Evolutionary conservation across 2,888 invertebrate species (phyloP).

Genomic region (Odontomyia ornata): DNA sequence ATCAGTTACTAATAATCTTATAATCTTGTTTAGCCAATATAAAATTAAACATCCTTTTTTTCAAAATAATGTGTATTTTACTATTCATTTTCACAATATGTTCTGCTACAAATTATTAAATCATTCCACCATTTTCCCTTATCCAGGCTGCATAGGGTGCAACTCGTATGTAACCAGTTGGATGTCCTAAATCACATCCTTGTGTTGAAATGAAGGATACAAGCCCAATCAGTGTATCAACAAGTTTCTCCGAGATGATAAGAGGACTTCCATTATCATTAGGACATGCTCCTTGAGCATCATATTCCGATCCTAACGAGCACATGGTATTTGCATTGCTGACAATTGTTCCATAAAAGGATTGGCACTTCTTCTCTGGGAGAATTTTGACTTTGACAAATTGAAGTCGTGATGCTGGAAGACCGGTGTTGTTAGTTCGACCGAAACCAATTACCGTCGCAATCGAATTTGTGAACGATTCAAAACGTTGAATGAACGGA

Average conservation of each 20-base stretch:
- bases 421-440: background rate
- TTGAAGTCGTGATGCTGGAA: background rate
- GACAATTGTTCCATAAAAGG: constrained; percentile 13
- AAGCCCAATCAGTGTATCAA: constrained; percentile 23
- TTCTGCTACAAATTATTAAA: background rate
- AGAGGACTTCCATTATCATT: constrained; percentile 38
- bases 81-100: no score
- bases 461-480: background rate
- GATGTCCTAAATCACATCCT: constrained; percentile 32
- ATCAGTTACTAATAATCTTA: no score
- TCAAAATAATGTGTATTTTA: no score
- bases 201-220: constrained; percentile 28
- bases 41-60: no score
- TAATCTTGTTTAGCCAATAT: no score
- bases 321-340: constrained; percentile 29
- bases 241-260: constrained; percentile 4
- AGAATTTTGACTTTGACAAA: constrained; percentile 37
- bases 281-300: constrained; percentile 38
- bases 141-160: constrained; percentile 31
- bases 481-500: background rate
- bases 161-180: constrained; percentile 32
- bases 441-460: constrained; percentile 27
- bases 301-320: constrained; percentile 5
- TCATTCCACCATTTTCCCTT: background rate
- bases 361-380: constrained; percentile 29